A percentile compares a stretch with the other conserved stretches of the same genome.
Conservation (phyloP, 2,888 invertebrate genomes). For the Gymnosoma rotundatum region DNA sequence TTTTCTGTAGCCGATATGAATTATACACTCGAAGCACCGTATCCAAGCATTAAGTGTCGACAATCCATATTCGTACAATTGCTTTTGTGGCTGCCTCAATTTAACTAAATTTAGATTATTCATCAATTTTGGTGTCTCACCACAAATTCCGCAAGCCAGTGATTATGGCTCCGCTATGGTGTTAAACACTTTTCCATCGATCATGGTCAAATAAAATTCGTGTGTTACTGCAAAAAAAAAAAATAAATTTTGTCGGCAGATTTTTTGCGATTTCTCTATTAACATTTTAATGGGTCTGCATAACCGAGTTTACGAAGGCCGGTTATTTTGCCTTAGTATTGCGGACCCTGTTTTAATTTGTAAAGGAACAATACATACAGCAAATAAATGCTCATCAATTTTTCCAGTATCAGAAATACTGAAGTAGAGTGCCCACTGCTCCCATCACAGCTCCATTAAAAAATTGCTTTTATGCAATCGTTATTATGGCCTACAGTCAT, state of each 20-base stretch:
- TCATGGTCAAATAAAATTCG: constrained; percentile 5
- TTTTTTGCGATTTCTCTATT: background rate
- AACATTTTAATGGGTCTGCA: constrained; percentile 12
- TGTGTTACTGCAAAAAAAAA: too few species aligned
- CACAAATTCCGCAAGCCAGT: too few species aligned
- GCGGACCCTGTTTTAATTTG: too few species aligned
- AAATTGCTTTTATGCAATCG: constrained; percentile 3
- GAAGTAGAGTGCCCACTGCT: too few species aligned
- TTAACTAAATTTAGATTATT: constrained; percentile 31
- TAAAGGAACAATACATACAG: too few species aligned
- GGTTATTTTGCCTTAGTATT: too few species aligned
- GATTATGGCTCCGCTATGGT: too few species aligned
- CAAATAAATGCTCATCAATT: too few species aligned
- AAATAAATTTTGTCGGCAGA: background rate
- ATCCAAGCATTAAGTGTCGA: constrained; percentile 21
- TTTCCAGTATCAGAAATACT: too few species aligned
- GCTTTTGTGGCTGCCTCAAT: constrained; percentile 30
- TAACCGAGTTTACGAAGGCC: background rate
- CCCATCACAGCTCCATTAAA: too few species aligned
- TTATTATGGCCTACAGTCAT: background rate
- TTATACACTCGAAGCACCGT: constrained; percentile 17
- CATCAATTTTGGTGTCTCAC: background rate
- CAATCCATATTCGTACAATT: too few species aligned
- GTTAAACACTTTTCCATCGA: too few species aligned
- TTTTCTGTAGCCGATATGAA: constrained; percentile 20